Conservation (phyloP, 2,888 invertebrate species). For the Epinotia brunnichana region DNA sequence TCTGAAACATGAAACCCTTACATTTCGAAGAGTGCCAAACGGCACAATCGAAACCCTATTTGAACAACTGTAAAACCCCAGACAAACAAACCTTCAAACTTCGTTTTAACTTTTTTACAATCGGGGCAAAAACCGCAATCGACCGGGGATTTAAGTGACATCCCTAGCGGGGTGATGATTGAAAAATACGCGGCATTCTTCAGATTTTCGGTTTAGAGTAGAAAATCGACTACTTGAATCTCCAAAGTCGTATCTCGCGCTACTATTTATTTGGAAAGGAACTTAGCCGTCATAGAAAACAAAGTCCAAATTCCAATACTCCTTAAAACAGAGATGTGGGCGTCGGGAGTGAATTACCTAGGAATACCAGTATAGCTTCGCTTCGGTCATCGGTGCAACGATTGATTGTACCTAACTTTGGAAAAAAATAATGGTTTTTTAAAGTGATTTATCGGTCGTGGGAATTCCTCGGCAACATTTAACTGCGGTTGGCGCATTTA, state of each 20-base stretch:
- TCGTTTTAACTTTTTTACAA: slow-evolving; percentile 19
- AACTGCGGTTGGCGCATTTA: not conserved
- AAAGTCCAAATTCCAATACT: slow-evolving; percentile 3
- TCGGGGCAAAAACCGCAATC: slow-evolving; percentile 36
- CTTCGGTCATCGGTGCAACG: slow-evolving; percentile 40
- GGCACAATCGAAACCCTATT: slow-evolving; percentile 21
- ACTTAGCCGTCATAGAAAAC: not conserved
- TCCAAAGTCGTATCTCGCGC: not conserved
- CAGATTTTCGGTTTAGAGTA: slow-evolving; percentile 47
- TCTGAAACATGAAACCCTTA: not conserved
- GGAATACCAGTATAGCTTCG: slow-evolving; percentile 24
- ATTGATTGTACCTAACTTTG: slow-evolving; percentile 32
- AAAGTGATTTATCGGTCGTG: slow-evolving; percentile 31
- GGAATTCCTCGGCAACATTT: not conserved
- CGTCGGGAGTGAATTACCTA: not conserved
- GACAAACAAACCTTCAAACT: slow-evolving; percentile 29
- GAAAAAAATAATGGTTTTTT: slow-evolving; percentile 39
- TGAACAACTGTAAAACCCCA: slow-evolving; percentile 11
- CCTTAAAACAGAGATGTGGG: slow-evolving; percentile 3
- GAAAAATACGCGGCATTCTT: slow-evolving; percentile 54
- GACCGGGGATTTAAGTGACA: slow-evolving; percentile 40
- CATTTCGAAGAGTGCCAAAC: slow-evolving; percentile 2
- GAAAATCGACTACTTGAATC: slow-evolving; percentile 21
- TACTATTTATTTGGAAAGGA: not conserved
- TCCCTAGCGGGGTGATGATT: slow-evolving; percentile 50